Evolutionary conservation across 2,113 vertebrate genomes (phyloP).

Genomic region (Barbus barbus): DNA sequence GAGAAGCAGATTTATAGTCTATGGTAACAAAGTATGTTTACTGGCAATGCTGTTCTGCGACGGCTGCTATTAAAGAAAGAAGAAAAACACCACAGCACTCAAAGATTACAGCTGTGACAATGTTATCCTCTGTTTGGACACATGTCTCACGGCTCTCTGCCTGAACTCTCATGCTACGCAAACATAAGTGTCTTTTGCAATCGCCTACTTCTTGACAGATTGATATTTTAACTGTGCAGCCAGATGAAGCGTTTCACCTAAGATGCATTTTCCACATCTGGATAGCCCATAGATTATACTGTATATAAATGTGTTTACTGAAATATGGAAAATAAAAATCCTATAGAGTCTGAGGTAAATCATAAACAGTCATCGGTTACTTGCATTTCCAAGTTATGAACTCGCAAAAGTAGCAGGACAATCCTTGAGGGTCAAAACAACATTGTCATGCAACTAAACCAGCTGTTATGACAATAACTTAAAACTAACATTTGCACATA

Average conservation of each 20-base stretch:
- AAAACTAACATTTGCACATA: neutral
- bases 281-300: neutral
- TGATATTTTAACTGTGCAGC: slow-evolving; percentile 8
- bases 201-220: slow-evolving; percentile 17
- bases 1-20: slow-evolving; percentile 22
- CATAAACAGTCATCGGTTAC: neutral
- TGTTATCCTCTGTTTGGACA: slow-evolving; percentile 34
- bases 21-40: slow-evolving; percentile 25
- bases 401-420: neutral
- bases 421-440: slow-evolving; percentile 3
- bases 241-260: neutral
- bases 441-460: neutral
- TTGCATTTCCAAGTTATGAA: neutral
- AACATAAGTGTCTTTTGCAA: slow-evolving; percentile 25
- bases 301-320: slow-evolving; percentile 5
- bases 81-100: slow-evolving; percentile 31
- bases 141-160: slow-evolving; percentile 8
- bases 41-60: slow-evolving; percentile 11
- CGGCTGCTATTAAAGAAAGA: neutral
- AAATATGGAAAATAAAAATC: slow-evolving; percentile 4
- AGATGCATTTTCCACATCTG: slow-evolving; percentile 30
- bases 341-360: neutral
- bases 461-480: neutral
- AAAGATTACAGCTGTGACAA: slow-evolving; percentile 24
- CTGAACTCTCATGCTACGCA: slow-evolving; percentile 25